Base-by-base conservation (phyloP, 2,888 invertebrate genomes). In the Acanthosepion esculentum region DNA sequence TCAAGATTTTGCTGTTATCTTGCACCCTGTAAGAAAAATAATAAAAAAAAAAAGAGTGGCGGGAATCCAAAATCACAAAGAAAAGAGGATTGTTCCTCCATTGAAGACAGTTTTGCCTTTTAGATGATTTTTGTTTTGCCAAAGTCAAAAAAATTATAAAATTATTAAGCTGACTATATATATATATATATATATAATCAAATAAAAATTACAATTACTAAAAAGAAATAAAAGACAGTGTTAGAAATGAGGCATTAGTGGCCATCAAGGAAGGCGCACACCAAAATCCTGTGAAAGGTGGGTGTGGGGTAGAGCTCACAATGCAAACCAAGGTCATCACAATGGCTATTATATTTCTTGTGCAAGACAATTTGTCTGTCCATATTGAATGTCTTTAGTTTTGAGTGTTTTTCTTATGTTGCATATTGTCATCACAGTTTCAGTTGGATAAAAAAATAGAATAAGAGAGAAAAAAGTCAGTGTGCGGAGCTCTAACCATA, bases 361-460 rank as follows among this genome's bases (percentile, higher is more conserved):
- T 78, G 78, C 78, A 78, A 78, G 78, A 78, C 78, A 78, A 78
- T n/a, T 78, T 78, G 78, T 78, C n/a, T 78, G n/a, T 78, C 78
- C n/a, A n/a, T 78, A 78, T 78, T 18, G 78, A 5, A 78, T 78
- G n/a, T 29, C 8, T 64, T n/a, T n/a, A n/a, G n/a, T n/a, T 78
- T 78, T n/a, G 78, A 33, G 78, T 33, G 78, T 78, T 78, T 78
- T 78, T n/a, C n/a, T 78, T 78, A 78, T 50, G 93, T 93, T 93
- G 93, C 48, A 93, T 93, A 93, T 53, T 93, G 48, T 93, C 48
- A 93, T 93, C 93, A 93, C 93, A 93, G 93, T 93, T 78, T 93
- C 23, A 50, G 53, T 93, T 53, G 53, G 93, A 93, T 93, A 93
- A 93, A 93, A 93, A 93, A 93, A 93, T 93, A 93, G 93, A 93